These are phyloP conservation scores for Epinephelus fuscoguttatus DNA, from an alignment of 2,113 vertebrate species.

Conservation along the genomic window DNA sequence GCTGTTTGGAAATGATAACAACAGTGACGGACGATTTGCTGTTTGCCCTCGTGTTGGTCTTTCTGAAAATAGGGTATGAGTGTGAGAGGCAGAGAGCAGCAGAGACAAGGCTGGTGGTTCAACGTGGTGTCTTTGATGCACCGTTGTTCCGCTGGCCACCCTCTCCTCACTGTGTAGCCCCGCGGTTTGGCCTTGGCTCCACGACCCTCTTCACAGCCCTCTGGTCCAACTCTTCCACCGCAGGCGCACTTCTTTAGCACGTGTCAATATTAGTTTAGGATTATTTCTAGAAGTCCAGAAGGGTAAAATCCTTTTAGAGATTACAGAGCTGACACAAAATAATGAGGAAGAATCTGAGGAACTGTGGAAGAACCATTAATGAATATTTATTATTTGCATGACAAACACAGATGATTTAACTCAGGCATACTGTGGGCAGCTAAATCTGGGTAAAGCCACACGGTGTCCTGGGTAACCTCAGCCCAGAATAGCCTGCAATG, in stretches of 20 bases:
- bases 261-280: slow-evolving; percentile 85
- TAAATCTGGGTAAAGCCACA: slow-evolving; percentile 79
- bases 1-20: slow-evolving; percentile 73
- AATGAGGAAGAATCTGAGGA: slow-evolving; percentile 78
- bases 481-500: slow-evolving; percentile 71
- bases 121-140: slow-evolving; percentile 75
- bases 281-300: slow-evolving; percentile 82
- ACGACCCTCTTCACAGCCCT: slow-evolving; percentile 72
- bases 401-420: slow-evolving; percentile 80
- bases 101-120: slow-evolving; percentile 62
- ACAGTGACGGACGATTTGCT: slow-evolving; percentile 66
- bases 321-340: slow-evolving; percentile 79
- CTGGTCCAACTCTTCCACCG: slow-evolving; percentile 64
- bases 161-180: slow-evolving; percentile 69
- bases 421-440: slow-evolving; percentile 77
- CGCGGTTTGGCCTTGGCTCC: slow-evolving; percentile 74
- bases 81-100: slow-evolving; percentile 44
- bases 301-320: slow-evolving; percentile 75
- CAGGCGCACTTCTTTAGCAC: slow-evolving; percentile 83
- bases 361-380: slow-evolving; percentile 78
- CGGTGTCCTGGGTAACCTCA: slow-evolving; percentile 79
- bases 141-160: slow-evolving; percentile 70
- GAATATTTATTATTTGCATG: slow-evolving; percentile 86
- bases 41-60: slow-evolving; percentile 69
- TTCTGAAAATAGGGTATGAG: slow-evolving; percentile 75